Base-by-base conservation (phyloP, 1,140 invertebrate species). In the Tribolium castaneum region DNA sequence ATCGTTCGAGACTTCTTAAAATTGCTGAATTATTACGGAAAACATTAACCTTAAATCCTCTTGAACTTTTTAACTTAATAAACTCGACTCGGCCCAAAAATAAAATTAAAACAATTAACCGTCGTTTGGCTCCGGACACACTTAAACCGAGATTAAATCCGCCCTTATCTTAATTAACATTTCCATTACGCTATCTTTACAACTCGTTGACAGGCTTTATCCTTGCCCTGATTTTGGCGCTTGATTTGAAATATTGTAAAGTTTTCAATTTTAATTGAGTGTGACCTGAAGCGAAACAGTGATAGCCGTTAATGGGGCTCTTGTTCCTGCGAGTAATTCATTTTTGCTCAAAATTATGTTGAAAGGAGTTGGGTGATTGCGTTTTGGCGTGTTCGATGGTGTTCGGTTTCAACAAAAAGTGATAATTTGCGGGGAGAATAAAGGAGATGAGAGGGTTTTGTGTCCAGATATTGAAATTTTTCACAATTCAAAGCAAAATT, bases 41-140 rank as follows among this genome's bases (percentile, higher is more conserved):
- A 34, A 66, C 59, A 39, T 66, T 66, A 66, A 66, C 59, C 35
- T 66, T 66, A 35, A 66, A 35, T 66, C 59, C 30, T 13, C 30
- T 66, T 35, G n/a, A 66, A 52, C 10, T 22, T 66, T 30, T 30
- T 66, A 66, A 66, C 59, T 66, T 66, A 66, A 66, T 66, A 66
- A 66, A 34, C 25, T 34, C 30, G n/a, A 12, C 6, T 59, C 22
- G 10, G 10, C 35, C 30, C 59, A 59, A 59, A 59, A 25, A 66
- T 14, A 66, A 66, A 66, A 66, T 66, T 66, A 66, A 66, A 66
- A 66, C 59, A 66, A 66, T 34, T 25, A 59, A 30, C 54, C 10
- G 19, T 59, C 22, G 54, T 59, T 59, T 59, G 30, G 22, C 16
- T 9, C 10, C 19, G 54, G 54, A 59, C 54, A 59, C 51, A 25